Evolutionary conservation across 2,888 invertebrate genomes (phyloP).

Genomic region (Cantharis rustica): DNA sequence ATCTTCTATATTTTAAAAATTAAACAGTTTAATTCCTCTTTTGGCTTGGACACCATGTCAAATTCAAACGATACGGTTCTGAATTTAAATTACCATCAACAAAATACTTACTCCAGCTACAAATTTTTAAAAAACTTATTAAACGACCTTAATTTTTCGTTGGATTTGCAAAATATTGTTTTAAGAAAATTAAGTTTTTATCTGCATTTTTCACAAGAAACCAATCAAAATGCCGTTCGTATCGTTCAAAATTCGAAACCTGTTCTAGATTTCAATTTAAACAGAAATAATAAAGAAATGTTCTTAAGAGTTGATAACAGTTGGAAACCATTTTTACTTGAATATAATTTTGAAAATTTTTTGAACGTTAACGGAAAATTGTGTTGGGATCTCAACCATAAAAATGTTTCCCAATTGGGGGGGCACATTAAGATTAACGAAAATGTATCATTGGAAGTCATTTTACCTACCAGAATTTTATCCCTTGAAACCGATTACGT

Average conservation of each 20-base stretch:
- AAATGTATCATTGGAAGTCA: constrained; percentile 21
- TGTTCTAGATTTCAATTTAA: constrained; percentile 7
- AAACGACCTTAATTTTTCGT: constrained; percentile 8
- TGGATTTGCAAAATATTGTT: constrained; percentile 16
- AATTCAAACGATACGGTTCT: constrained; percentile 9
- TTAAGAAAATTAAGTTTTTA: constrained; percentile 1
- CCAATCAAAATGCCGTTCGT: background rate
- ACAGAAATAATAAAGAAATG: constrained; percentile 3
- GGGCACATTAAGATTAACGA: constrained; percentile 23
- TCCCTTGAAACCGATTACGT: constrained; percentile 8
- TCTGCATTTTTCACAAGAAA: background rate
- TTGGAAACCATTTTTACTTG: constrained; percentile 22
- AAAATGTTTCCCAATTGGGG: constrained; percentile 27
- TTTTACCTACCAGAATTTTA: constrained; percentile 27
- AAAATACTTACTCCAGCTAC: background rate
- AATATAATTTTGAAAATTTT: constrained; percentile 12
- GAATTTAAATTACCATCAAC: background rate
- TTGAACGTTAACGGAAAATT: constrained; percentile 12
- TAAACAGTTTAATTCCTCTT: constrained; percentile 11
- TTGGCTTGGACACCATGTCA: constrained; percentile 14
- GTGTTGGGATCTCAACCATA: constrained; percentile 30
- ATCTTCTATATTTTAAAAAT: background rate
- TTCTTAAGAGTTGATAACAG: constrained; percentile 17
- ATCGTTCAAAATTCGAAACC: constrained; percentile 19
- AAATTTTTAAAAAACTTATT: constrained; percentile 10